Percentiles rank a stretch among this genome's conserved stretches.
Conservation (phyloP, 2,113 vertebrate species). For the Cyanoramphus novaezelandiae region DNA sequence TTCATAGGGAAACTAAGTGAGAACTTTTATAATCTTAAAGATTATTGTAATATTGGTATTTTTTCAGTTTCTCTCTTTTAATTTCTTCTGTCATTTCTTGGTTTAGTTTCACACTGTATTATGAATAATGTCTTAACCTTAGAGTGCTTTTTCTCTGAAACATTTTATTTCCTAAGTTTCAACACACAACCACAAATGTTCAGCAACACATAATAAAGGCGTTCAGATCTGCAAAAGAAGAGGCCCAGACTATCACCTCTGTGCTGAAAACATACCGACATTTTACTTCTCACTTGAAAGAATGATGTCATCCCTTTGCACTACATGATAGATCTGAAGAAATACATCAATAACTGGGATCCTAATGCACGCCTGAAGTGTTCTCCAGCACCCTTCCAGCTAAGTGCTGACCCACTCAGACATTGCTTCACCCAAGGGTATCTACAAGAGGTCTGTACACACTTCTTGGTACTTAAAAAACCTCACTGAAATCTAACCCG, state of each 20-base stretch:
- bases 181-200: not conserved
- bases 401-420: not conserved
- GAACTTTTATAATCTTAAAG: not conserved
- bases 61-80: not conserved
- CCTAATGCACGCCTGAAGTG: not conserved
- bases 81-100: not conserved
- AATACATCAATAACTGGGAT: not conserved
- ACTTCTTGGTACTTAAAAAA: not conserved
- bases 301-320: not conserved
- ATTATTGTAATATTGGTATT: not conserved
- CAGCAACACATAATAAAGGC: not conserved
- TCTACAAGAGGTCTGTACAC: not conserved
- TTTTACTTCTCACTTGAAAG: not conserved
- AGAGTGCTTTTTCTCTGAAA: not conserved
- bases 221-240: not conserved
- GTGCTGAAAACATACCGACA: not conserved
- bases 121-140: not conserved
- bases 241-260: not conserved
- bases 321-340: not conserved
- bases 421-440: not conserved
- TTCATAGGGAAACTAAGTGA: not conserved
- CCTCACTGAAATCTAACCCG: rapidly evolving
- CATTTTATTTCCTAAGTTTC: not conserved
- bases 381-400: not conserved
- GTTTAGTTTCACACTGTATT: not conserved